Evolutionary conservation across 2,888 invertebrate genomes (phyloP), one percentile per base, ranked within the genome.

Genomic region (Hololepta plana): DNA sequence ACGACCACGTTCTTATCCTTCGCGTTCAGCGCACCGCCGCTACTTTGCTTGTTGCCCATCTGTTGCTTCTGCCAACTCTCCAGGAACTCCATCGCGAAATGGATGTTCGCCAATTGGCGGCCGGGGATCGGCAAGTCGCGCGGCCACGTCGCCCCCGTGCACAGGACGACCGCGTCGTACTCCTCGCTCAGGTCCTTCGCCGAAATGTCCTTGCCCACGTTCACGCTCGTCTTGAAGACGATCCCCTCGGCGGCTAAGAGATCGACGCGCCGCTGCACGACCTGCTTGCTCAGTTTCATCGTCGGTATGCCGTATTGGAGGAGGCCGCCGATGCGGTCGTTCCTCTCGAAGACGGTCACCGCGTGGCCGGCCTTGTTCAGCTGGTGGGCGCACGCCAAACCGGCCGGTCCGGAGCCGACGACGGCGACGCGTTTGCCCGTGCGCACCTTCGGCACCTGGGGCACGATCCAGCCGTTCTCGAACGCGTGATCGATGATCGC

Each of bases 401-500:
- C 82, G 0, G 96, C 79, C 0, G 96, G 82, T 0, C 98, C 96
- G 3, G 88, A 84, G 1, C 98, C 96, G 6, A 98, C 74, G 7
- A 98, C 62, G 2, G 87, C 93, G 0, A 93, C 74, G 11, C 40
- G 40, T 31, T 49, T 53, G 5, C 46, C 49, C 4, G 45, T 49
- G 19, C 51, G 37, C 12, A 38, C 29, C 7, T 35, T 15, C 2
- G 53, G 53, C 10, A 48, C 39, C 32, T 82, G 72, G 0, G 96
- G 79, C 26, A 64, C 60, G 38, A 96, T 84, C 91, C 90, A 91
- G 3, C 91, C 93, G 55, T 81, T 75, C 47, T 93, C 88, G 54
- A 90, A 98, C 7, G 91, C 98, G 59, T 91, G 75, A 60, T 98
- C 98, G 41, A 98, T 95, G 51, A 98, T 98, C 29, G 95, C 75